Base-by-base conservation (phyloP, 2,797 vertebrate genomes). In the Acanthopagrus latus region DNA sequence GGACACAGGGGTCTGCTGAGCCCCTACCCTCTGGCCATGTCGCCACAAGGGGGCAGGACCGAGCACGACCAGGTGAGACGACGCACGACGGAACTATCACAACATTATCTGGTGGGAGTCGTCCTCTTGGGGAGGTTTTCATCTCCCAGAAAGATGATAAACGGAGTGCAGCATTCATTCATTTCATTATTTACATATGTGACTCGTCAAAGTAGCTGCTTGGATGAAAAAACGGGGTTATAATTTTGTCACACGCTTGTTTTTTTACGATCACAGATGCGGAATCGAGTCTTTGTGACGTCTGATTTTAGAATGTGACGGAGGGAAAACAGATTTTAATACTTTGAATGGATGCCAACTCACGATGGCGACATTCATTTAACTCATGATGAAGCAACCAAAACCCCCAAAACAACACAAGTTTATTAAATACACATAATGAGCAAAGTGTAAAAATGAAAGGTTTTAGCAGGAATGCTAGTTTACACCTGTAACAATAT, bases 11-110 rank as follows among this genome's bases (percentile, higher is more conserved):
- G 89, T 27, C 88, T 93, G 69, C 87, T 92, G 64, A 93, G 92
- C 87, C 91, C 92, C 43, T 93, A 94, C 76, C 92, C 93, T 54
- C 83, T 93, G 82, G 93, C 93, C 76, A 90, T 93, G 88, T 95
- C 94, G 47, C 93, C 93, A 71, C 92, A 93, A 67, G 93, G 94
- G 82, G 91, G 94, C 88, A 91, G 94, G 86, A 93, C 92, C 0
- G 93, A 95, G 87, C 92, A 90, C 66, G 89, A 94, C 87, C 92
- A 94, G 93, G 93, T 95, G 75, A 84, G 89, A 38, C 14, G 2
- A 20, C 18, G 0, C 1, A 1, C 1, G 6, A 23, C 0, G 18
- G 3, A 33, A 33, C 29, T 33, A 7, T 33, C 7, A 5, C 29
- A 33, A 3, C 29, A 7, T 7, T 33, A 7, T 56, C 38, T 11